Evolutionary conservation across 2,888 invertebrate species (phyloP).

Genomic region (Thecophora atra): DNA sequence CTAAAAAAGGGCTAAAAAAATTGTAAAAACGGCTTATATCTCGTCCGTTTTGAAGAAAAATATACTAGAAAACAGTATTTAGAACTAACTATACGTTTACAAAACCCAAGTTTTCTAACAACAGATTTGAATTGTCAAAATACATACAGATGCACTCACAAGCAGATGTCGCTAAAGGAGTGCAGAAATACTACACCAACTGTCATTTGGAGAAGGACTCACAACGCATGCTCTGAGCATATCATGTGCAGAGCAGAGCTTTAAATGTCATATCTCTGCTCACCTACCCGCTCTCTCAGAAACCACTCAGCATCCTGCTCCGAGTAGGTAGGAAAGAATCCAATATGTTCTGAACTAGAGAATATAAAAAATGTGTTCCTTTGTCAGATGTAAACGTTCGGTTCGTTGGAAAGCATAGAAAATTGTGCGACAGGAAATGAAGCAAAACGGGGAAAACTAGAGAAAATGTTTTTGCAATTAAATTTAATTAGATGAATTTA

Average conservation of each 20-base stretch:
- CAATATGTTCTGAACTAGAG: background rate
- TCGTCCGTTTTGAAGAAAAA: too few relatives aligned
- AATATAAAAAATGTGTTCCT: slow-evolving; percentile 18
- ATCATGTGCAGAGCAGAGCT: background rate
- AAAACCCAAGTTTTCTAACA: too few relatives aligned
- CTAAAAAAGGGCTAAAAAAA: too few relatives aligned
- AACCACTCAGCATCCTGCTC: slow-evolving; percentile 8
- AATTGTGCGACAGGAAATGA: background rate
- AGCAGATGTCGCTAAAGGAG: slow-evolving; percentile 17
- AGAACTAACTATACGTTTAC: too few relatives aligned
- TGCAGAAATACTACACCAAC: background rate
- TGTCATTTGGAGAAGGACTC: background rate
- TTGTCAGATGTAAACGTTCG: slow-evolving; percentile 30
- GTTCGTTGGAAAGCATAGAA: slow-evolving; percentile 11
- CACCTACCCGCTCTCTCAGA: slow-evolving; percentile 14
- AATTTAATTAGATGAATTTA: background rate
- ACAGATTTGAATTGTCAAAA: background rate
- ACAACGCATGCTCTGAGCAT: slow-evolving; percentile 16
- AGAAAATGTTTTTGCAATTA: background rate
- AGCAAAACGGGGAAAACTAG: background rate
- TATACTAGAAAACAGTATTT: too few relatives aligned
- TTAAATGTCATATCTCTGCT: slow-evolving; percentile 3
- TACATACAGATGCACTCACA: background rate
- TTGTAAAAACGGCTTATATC: too few relatives aligned
- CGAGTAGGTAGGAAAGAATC: slow-evolving; percentile 6